A percentile compares a stretch with the other conserved stretches of the same genome.
Evolutionary conservation across 2,888 invertebrate genomes (phyloP).

Genomic region (Epistrophella euchroma): DNA sequence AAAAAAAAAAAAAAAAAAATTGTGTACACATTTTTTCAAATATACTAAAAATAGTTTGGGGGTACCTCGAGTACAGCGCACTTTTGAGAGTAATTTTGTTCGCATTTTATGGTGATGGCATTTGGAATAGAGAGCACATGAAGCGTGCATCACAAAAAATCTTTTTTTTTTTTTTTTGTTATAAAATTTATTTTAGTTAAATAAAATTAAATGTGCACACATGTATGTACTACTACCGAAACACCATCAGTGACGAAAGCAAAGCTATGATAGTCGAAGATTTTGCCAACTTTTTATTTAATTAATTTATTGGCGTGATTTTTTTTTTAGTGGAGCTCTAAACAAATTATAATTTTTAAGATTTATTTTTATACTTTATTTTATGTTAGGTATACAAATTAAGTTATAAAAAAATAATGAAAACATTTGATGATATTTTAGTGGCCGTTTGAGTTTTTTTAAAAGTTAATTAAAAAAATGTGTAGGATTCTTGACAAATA

Average conservation of each 20-base stretch:
- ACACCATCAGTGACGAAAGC: constrained; percentile 3
- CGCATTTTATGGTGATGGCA: not conserved
- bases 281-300: not conserved
- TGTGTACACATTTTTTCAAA: not conserved
- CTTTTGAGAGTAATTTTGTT: not conserved
- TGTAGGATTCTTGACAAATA: not conserved
- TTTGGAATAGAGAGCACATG: not conserved
- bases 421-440: not conserved
- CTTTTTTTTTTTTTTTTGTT: not conserved
- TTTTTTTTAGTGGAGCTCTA: not conserved
- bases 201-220: not conserved
- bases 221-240: not conserved
- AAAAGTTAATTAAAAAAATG: not conserved
- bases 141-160: not conserved
- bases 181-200: not conserved
- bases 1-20: not conserved
- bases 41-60: constrained; percentile 13
- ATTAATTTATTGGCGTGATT: not conserved
- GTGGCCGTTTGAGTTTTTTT: not conserved
- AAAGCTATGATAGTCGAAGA: too few species aligned
- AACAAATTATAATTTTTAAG: not conserved
- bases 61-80: constrained; percentile 14
- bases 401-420: not conserved
- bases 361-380: not conserved
- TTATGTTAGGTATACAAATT: not conserved